Percentiles rank a stretch among this genome's conserved stretches.
phyloP scores from a whole-genome alignment of 2,113 vertebrate species.

The Salvelinus sp. region DNA sequence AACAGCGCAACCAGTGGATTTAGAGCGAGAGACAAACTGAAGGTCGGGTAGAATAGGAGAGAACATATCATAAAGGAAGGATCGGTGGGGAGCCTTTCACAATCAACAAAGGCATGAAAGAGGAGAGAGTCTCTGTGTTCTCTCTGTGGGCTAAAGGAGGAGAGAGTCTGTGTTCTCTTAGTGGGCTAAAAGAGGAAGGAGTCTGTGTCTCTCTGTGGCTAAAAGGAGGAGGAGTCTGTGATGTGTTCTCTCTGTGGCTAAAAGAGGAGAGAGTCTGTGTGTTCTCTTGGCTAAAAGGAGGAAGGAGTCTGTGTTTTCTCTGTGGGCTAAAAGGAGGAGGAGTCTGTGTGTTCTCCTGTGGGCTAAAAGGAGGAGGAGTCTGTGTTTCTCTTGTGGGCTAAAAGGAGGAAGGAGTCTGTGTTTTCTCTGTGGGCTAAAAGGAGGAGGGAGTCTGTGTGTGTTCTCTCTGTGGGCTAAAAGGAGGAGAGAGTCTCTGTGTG shows the following conservation, averaged over 20 bases:
- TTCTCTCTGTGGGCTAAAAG: no score
- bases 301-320: background rate
- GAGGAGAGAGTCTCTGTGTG: background rate
- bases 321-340: no score
- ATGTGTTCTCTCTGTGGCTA: background rate
- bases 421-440: background rate
- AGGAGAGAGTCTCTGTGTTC: background rate
- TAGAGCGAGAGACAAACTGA: background rate
- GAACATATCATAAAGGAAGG: no score
- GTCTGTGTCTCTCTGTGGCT: background rate
- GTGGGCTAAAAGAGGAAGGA: background rate
- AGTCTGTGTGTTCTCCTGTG: no score
- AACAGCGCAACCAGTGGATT: slow-evolving; percentile 39
- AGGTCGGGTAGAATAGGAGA: no score
- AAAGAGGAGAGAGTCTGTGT: background rate
- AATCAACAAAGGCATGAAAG: background rate
- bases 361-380: no score
- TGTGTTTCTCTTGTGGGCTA: background rate
- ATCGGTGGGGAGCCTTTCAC: background rate
- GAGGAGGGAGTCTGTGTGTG: no score
- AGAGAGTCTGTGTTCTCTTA: no score
- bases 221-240: background rate
- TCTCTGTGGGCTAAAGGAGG: background rate
- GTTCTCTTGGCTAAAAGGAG: background rate
- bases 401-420: background rate